Evolutionary conservation across 2,888 invertebrate species (phyloP).

Genomic region (Marasmarcha lunaedactyla): DNA sequence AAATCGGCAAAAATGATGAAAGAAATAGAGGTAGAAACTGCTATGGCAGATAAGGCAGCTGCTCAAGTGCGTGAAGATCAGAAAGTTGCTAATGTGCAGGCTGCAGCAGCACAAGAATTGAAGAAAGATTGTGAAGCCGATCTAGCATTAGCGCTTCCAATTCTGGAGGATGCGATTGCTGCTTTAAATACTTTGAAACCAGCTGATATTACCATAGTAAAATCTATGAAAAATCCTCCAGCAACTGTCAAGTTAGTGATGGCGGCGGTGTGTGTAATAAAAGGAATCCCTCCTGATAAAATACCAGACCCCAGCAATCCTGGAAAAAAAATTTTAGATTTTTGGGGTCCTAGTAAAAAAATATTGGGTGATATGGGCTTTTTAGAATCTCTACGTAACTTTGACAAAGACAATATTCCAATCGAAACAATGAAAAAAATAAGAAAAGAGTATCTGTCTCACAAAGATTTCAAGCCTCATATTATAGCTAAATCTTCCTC

Average conservation of each 20-base stretch:
- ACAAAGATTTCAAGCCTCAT: constrained; percentile 83
- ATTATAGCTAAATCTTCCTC: constrained; percentile 90
- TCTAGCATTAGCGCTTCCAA: constrained; percentile 87
- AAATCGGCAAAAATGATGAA: constrained; percentile 81
- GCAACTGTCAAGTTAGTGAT: constrained; percentile 85
- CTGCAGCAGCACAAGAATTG: constrained; percentile 83
- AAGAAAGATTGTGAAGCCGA: constrained; percentile 94
- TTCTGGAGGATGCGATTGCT: constrained; percentile 79
- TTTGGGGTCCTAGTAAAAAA: constrained; percentile 88
- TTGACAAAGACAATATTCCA: constrained; percentile 88
- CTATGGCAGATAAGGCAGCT: constrained; percentile 82
- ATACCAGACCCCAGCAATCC: constrained; percentile 77
- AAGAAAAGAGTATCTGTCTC: constrained; percentile 78
- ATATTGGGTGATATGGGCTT: constrained; percentile 86
- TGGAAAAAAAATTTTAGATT: constrained; percentile 79
- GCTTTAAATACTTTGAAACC: constrained; percentile 89
- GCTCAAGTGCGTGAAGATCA: constrained; percentile 87
- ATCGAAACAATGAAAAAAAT: constrained; percentile 78
- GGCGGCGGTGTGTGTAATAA: constrained; percentile 93
- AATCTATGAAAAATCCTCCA: constrained; percentile 91
- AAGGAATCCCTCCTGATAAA: constrained; percentile 81
- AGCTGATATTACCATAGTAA: constrained; percentile 85
- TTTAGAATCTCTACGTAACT: constrained; percentile 79
- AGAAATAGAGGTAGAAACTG: constrained; percentile 81
- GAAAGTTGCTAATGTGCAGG: constrained; percentile 88